A percentile compares a stretch with the other conserved stretches of the same genome.
These are phyloP conservation scores for Dendroctonus ponderosae DNA, from an alignment of 1,140 invertebrate genomes.

Conservation along the genomic window DNA sequence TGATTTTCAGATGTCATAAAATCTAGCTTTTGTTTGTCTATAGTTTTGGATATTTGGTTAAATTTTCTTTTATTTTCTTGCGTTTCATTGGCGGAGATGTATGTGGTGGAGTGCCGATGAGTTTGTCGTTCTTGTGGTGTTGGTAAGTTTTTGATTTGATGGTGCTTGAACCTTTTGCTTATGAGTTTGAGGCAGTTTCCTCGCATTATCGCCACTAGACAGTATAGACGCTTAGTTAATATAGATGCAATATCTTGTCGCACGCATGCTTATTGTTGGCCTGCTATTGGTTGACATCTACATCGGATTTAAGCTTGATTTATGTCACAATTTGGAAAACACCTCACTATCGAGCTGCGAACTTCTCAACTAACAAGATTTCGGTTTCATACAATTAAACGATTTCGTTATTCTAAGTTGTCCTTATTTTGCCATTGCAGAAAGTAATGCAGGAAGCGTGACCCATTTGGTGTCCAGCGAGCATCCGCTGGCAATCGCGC, in stretches of 20 bases:
- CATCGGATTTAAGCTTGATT: not conserved
- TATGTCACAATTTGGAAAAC: too few species aligned
- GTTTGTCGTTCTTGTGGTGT: constrained; percentile 9
- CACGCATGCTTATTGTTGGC: too few species aligned
- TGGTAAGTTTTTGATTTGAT: constrained; percentile 40
- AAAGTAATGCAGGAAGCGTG: constrained; percentile 64
- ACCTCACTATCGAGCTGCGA: too few species aligned
- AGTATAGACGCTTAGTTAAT: too few species aligned
- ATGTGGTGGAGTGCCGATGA: constrained; percentile 13
- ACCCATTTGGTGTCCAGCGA: constrained; percentile 64
- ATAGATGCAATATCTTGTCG: too few species aligned
- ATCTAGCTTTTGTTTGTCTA: constrained; percentile 3
- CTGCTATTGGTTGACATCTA: constrained; percentile 38
- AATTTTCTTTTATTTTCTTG: constrained; percentile 35
- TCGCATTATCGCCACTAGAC: too few species aligned
- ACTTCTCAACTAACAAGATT: too few species aligned
- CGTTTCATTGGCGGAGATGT: constrained; percentile 33
- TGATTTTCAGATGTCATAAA: not conserved
- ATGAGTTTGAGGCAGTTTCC: too few species aligned
- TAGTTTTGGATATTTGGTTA: not conserved
- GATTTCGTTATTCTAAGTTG: too few species aligned
- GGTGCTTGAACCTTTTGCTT: too few species aligned
- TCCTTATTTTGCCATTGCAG: constrained; percentile 48
- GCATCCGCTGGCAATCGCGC: constrained; percentile 59
- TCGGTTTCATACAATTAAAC: too few species aligned